Conservation (phyloP, 2,888 invertebrate genomes). For the Ormia ochracea region DNA sequence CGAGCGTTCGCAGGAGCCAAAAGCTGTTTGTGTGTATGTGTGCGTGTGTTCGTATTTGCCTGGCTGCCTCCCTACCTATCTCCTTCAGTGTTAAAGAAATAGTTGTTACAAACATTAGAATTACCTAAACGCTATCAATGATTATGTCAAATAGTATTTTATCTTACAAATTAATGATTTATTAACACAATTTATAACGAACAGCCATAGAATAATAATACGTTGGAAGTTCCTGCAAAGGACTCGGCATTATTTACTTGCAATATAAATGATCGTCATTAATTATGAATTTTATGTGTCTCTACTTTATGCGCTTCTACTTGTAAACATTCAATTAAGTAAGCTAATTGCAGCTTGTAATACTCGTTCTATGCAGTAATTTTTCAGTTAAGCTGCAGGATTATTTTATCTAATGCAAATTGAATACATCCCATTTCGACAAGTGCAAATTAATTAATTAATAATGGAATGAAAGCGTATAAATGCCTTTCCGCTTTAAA, state of each 20-base stretch:
- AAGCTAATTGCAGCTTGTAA: too few relatives aligned
- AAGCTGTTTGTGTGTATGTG: not conserved
- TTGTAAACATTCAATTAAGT: not conserved
- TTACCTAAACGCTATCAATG: slow-evolving; percentile 39
- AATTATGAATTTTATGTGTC: not conserved
- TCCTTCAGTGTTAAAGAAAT: not conserved
- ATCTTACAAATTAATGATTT: slow-evolving; percentile 39
- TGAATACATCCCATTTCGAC: not conserved
- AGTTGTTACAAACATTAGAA: not conserved
- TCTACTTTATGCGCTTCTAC: not conserved
- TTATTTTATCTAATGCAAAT: not conserved
- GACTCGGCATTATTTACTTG: not conserved
- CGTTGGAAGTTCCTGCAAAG: not conserved
- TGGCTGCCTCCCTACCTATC: not conserved
- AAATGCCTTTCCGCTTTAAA: too few relatives aligned
- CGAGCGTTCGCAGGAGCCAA: too few relatives aligned
- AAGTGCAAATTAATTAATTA: too few relatives aligned
- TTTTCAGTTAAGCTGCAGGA: not conserved
- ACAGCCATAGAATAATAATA: slow-evolving; percentile 31
- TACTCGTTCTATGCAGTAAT: not conserved
- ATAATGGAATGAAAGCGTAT: too few relatives aligned
- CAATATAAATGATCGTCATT: slow-evolving; percentile 2
- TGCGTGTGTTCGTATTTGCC: not conserved
- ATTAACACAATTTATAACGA: slow-evolving; percentile 41
- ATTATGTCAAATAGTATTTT: slow-evolving; percentile 30